Evolutionary conservation across 2,888 invertebrate genomes (phyloP).

Genomic region (Exephanes ischioxanthus): DNA sequence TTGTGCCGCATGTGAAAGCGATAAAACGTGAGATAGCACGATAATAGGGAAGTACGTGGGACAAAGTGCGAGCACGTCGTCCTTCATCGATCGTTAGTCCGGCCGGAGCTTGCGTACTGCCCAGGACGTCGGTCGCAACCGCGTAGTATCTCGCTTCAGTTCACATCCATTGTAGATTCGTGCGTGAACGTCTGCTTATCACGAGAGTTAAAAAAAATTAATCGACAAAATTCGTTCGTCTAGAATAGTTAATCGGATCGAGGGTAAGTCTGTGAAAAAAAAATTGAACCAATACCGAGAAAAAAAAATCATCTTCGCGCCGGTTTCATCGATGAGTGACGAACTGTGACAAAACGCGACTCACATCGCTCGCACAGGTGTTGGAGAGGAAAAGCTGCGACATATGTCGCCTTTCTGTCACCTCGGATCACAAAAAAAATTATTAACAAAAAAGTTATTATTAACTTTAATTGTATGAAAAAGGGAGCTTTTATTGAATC

Average conservation of each 20-base stretch:
- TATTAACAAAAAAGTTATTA: background rate
- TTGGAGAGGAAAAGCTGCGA: background rate
- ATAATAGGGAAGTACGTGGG: conserved; percentile 18
- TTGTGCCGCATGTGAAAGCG: background rate
- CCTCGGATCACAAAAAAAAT: background rate
- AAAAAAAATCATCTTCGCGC: background rate
- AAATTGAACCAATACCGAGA: background rate
- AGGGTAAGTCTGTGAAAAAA: background rate
- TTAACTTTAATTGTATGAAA: background rate
- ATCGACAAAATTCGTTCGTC: background rate
- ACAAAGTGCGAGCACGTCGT: conserved; percentile 18
- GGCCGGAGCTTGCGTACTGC: conserved; percentile 73
- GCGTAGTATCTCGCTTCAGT: background rate
- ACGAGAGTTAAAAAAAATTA: background rate
- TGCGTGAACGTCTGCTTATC: background rate
- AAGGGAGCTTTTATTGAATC: background rate
- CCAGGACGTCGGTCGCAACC: conserved; percentile 7
- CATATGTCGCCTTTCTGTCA: background rate
- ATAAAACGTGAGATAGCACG: conserved; percentile 2
- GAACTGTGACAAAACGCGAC: background rate
- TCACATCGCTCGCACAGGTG: background rate
- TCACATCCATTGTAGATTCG: background rate
- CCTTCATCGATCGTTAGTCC: conserved; percentile 71
- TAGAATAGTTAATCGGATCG: background rate
- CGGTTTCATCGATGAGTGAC: background rate